Percentiles rank a stretch among this genome's conserved stretches.
Conservation (phyloP, 2,888 invertebrate genomes). For the Cantharis flavilabris region DNA sequence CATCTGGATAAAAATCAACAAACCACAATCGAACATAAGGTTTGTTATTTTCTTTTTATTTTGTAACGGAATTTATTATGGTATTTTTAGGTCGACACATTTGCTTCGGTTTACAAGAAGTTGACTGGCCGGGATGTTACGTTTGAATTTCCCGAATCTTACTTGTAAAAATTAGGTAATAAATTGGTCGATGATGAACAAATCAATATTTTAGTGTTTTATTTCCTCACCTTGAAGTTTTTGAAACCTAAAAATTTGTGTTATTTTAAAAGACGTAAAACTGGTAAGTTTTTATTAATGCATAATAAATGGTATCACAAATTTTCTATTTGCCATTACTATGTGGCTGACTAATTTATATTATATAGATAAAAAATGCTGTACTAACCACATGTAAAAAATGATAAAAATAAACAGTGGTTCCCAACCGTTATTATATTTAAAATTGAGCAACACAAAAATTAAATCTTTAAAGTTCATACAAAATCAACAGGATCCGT, state of each 20-base stretch:
- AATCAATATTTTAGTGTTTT: background rate
- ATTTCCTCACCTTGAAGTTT: too few species aligned
- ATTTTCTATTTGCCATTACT: background rate
- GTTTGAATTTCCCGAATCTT: conserved; percentile 99
- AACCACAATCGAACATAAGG: conserved; percentile 99
- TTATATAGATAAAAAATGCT: background rate
- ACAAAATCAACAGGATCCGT: background rate
- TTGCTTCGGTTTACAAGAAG: conserved; percentile 98
- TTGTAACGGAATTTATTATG: conserved; percentile 1
- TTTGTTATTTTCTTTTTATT: conserved; percentile 52
- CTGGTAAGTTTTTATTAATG: background rate
- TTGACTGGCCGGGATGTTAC: conserved; percentile 98
- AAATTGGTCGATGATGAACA: background rate
- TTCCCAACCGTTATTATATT: background rate
- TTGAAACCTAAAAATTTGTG: too few species aligned
- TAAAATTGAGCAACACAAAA: background rate
- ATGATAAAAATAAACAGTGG: background rate
- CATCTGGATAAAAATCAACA: conserved; percentile 98
- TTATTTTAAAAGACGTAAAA: background rate
- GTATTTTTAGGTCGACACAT: conserved; percentile 88
- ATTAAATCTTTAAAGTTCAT: background rate
- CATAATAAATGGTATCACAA: conserved; percentile 3
- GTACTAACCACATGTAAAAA: background rate
- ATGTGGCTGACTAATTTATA: background rate
- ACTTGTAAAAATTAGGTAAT: conserved; percentile 71